A percentile compares a stretch with the other conserved stretches of the same genome.
Evolutionary conservation across 2,113 vertebrate genomes (phyloP).

Genomic region (Eptesicus fuscus): DNA sequence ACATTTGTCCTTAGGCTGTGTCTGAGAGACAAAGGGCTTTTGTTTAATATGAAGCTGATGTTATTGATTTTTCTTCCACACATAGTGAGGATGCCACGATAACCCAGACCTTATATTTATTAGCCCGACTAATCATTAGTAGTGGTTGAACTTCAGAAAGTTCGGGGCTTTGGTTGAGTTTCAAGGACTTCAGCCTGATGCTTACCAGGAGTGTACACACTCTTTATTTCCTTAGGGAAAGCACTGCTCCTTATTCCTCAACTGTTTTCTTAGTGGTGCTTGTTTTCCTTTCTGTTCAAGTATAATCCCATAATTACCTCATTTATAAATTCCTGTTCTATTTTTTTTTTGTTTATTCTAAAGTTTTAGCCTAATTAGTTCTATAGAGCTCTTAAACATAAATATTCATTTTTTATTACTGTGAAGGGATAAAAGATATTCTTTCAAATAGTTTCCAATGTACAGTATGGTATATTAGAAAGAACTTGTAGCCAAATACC

Average conservation of each 20-base stretch:
- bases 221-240: not conserved
- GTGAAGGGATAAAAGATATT: not conserved
- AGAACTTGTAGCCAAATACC: not conserved
- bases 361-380: not conserved
- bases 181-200: not conserved
- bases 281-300: slow-evolving; percentile 29
- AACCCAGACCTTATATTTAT: slow-evolving; percentile 60
- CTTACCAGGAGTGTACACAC: not conserved
- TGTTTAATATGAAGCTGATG: slow-evolving; percentile 46
- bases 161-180: slow-evolving; percentile 1
- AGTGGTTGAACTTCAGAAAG: slow-evolving; percentile 25
- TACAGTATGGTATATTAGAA: not conserved
- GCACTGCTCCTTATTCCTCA: not conserved
- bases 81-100: not conserved
- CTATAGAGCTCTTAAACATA: not conserved
- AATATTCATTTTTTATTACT: not conserved
- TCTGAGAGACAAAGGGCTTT: slow-evolving; percentile 53
- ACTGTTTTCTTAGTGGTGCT: not conserved
- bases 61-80: slow-evolving; percentile 57
- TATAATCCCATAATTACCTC: not conserved
- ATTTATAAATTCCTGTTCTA: slow-evolving; percentile 26
- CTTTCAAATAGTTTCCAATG: not conserved
- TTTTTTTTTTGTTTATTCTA: not conserved
- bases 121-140: slow-evolving; percentile 62
- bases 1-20: slow-evolving; percentile 13